A percentile compares a stretch with the other conserved stretches of the same genome.
Evolutionary conservation across 2,888 invertebrate genomes (phyloP).

Genomic region (Ennomos erosarius): DNA sequence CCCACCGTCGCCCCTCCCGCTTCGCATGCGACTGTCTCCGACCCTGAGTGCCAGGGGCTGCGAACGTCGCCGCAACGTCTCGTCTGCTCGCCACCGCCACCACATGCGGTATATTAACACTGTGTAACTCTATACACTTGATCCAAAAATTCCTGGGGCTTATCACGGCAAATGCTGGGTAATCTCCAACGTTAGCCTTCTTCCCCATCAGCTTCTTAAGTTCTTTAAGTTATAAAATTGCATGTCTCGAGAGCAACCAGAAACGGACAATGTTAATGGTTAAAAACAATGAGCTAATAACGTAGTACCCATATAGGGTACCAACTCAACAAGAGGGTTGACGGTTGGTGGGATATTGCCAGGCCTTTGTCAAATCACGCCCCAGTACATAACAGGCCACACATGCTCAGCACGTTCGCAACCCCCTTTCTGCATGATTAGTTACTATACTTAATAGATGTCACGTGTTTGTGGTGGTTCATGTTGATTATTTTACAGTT

Average conservation of each 20-base stretch:
- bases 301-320: constrained; percentile 27
- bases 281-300: constrained; percentile 23
- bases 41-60: constrained; percentile 83
- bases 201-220: constrained; percentile 11
- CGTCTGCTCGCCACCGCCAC: constrained; percentile 67
- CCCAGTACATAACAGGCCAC: constrained; percentile 63
- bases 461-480: constrained; percentile 73
- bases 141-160: constrained; percentile 44
- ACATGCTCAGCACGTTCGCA: constrained; percentile 81
- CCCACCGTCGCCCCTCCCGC: constrained; percentile 85
- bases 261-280: constrained; percentile 15
- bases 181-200: constrained; percentile 44
- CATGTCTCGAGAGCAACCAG: constrained; percentile 4
- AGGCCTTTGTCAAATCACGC: constrained; percentile 64
- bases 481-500: constrained; percentile 48
- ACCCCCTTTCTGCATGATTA: constrained; percentile 84
- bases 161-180: constrained; percentile 54
- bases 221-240: neutral
- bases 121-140: constrained; percentile 59
- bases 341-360: constrained; percentile 49
- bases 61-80: constrained; percentile 76
- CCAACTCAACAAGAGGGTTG: constrained; percentile 31
- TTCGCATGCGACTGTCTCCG: constrained; percentile 85
- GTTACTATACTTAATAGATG: constrained; percentile 72
- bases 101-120: constrained; percentile 71